These are phyloP conservation scores for Nothobranchius furzeri DNA, from an alignment of 2,113 vertebrate species.

Conservation along the genomic window DNA sequence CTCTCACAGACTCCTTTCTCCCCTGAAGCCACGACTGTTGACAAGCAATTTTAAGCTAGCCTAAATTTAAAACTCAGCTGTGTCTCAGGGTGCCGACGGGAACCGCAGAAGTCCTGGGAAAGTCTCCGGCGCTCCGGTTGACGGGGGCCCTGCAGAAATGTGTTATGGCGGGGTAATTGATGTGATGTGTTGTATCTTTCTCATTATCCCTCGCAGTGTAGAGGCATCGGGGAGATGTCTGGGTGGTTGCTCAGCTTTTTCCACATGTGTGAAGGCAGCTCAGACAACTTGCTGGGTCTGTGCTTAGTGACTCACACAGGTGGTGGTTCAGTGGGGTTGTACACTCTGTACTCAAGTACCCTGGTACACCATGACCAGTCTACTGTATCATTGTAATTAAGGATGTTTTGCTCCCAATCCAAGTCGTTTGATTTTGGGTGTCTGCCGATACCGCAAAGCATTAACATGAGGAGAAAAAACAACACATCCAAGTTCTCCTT, in stretches of 20 bases:
- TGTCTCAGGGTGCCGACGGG: conserved; percentile 36
- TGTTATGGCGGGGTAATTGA: conserved; percentile 61
- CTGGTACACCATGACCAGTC: conserved; percentile 19
- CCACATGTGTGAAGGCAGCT: conserved; percentile 35
- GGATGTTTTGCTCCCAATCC: too few relatives aligned
- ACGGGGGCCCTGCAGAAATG: conserved; percentile 7
- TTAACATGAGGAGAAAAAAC: too few relatives aligned
- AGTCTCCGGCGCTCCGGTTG: conserved; percentile 15
- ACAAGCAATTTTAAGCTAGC: conserved; percentile 79
- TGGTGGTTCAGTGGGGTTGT: conserved; percentile 28
- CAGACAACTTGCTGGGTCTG: conserved; percentile 54
- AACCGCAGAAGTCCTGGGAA: conserved; percentile 41
- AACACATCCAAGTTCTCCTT: too few relatives aligned
- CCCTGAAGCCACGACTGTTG: conserved; percentile 67
- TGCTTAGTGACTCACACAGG: conserved; percentile 55
- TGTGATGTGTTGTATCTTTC: conserved; percentile 72
- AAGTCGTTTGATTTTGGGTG: too few relatives aligned
- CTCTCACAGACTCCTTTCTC: background rate
- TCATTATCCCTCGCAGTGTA: conserved; percentile 67
- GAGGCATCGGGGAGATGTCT: conserved; percentile 48
- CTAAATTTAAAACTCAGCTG: conserved; percentile 76
- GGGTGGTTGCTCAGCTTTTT: conserved; percentile 28
- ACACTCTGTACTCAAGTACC: conserved; percentile 5
- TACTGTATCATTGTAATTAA: background rate
- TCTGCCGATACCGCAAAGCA: too few relatives aligned